These are phyloP conservation scores for Xanthostigma xanthostigma DNA, from an alignment of 2,888 invertebrate species.

Conservation along the genomic window DNA sequence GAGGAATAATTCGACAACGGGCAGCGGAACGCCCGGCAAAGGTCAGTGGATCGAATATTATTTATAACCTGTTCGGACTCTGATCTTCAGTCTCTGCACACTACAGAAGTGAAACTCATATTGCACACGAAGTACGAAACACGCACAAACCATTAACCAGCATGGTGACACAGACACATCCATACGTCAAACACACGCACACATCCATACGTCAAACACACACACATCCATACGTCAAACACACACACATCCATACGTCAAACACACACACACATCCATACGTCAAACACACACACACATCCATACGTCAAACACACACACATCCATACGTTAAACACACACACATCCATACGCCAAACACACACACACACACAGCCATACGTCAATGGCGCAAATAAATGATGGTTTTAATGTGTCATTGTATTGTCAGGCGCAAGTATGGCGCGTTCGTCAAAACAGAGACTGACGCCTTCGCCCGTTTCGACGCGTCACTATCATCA, in stretches of 20 bases:
- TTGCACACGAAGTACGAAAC: no score
- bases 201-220: background rate
- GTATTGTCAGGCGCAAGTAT: conserved; percentile 11
- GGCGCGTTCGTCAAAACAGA: conserved; percentile 15
- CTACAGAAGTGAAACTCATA: no score
- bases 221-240: background rate
- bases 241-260: background rate
- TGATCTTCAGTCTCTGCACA: no score
- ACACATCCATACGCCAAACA: background rate
- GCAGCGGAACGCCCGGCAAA: conserved; percentile 8
- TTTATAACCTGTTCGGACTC: no score
- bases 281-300: background rate
- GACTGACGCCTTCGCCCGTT: conserved; percentile 17
- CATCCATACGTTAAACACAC: no score
- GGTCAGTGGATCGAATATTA: conserved; percentile 3
- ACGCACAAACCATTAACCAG: no score
- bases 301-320: no score
- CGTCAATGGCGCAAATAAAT: no score
- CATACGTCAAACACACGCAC: no score
- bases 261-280: background rate
- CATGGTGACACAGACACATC: no score
- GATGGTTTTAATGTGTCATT: background rate
- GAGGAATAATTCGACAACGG: conserved; percentile 6
- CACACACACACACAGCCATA: background rate
- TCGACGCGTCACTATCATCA: background rate